These are phyloP conservation scores for Fragum sueziense DNA, from an alignment of 2,888 invertebrate genomes.

Conservation along the genomic window DNA sequence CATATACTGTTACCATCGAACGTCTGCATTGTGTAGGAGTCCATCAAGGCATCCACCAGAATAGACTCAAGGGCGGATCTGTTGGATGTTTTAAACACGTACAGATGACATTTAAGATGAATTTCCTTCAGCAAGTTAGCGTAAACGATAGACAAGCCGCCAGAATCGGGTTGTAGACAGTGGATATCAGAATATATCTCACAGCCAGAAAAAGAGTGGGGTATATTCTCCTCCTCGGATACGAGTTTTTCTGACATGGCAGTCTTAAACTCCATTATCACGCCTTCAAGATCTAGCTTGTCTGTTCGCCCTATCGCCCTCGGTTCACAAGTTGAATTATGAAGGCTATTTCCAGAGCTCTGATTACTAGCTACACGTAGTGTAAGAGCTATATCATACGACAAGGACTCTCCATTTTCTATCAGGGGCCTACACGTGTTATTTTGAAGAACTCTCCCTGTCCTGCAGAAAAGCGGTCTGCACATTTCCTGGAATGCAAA, in stretches of 20 bases:
- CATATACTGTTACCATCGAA: background rate
- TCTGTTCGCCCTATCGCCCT: background rate
- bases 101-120: background rate
- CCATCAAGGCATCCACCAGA: background rate
- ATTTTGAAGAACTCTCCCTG: slow-evolving; percentile 2
- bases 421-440: background rate
- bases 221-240: background rate
- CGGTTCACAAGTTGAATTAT: background rate
- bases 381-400: background rate
- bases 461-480: slow-evolving; percentile 2
- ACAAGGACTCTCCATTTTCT: slow-evolving; percentile 3
- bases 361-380: background rate
- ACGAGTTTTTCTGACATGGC: background rate
- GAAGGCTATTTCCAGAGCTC: background rate
- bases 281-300: background rate
- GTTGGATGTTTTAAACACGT: slow-evolving; percentile 1
- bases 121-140: background rate
- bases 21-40: background rate
- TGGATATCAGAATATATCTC: background rate
- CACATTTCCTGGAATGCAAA: slow-evolving; percentile 16
- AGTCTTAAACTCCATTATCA: background rate
- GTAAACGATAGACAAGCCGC: background rate
- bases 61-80: background rate
- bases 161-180: background rate
- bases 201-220: background rate